Conservation (phyloP, 2,888 invertebrate species). For the Drosophila hawaiiensis region DNA sequence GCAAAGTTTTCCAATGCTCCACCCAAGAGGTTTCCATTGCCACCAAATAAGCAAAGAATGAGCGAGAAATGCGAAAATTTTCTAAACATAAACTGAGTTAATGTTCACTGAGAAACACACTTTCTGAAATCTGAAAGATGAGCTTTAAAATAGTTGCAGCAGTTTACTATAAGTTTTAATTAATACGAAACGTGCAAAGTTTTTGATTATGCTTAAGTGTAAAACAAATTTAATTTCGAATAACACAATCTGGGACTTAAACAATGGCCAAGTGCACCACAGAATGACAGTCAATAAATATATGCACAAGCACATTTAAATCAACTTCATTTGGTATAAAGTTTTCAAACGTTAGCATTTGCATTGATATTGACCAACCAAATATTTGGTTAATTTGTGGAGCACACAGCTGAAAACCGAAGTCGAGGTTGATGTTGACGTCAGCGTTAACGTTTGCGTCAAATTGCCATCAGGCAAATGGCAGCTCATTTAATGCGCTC, state of each 20-base stretch:
- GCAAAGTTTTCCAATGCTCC: slow-evolving; percentile 21
- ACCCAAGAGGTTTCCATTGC: slow-evolving; percentile 7
- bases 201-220: not conserved
- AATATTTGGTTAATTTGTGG: slow-evolving; percentile 33
- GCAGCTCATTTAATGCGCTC: slow-evolving; percentile 77
- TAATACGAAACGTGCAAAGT: not conserved
- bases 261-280: not conserved
- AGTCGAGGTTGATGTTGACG: slow-evolving; percentile 23
- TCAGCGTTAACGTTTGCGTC: slow-evolving; percentile 16
- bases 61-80: not conserved
- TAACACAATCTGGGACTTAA: not conserved
- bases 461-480: slow-evolving; percentile 47
- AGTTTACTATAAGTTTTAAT: not conserved
- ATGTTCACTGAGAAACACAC: not conserved
- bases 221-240: not conserved
- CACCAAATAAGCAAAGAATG: too few species aligned
- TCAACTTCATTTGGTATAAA: not conserved
- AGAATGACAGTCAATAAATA: not conserved
- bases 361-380: slow-evolving; percentile 5
- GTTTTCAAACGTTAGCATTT: not conserved
- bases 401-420: slow-evolving; percentile 1
- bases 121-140: not conserved
- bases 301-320: not conserved
- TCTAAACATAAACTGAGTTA: not conserved
- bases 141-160: not conserved